Conservation (phyloP, 2,888 invertebrate genomes). For the Dermolepida albohirtum region DNA sequence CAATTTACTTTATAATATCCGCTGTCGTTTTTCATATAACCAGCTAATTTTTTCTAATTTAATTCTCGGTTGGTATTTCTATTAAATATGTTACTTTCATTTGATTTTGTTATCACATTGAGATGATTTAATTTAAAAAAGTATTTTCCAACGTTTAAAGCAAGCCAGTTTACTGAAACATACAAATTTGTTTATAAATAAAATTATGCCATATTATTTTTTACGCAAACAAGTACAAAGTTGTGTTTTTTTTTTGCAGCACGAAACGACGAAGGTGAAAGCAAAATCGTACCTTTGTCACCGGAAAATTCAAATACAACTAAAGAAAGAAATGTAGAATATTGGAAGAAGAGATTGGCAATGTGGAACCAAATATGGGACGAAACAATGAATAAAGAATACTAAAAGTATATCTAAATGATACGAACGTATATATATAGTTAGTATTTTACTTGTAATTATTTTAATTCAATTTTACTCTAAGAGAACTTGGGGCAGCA, state of each 20-base stretch:
- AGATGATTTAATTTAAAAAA: no score
- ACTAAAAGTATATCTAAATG: constrained; percentile 5
- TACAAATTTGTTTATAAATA: no score
- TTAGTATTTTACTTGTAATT: constrained; percentile 25
- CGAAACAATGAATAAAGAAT: constrained; percentile 39
- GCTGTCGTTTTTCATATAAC: no score
- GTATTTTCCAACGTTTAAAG: no score
- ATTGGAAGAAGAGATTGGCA: constrained; percentile 57
- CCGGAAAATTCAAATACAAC: constrained; percentile 16
- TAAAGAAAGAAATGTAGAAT: constrained; percentile 52
- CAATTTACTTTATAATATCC: no score
- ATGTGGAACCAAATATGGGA: constrained; percentile 58
- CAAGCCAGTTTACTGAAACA: no score
- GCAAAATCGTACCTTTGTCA: constrained; percentile 10
- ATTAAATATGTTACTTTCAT: no score
- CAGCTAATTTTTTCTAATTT: no score
- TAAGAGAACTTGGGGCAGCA: constrained; percentile 18
- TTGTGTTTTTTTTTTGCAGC: constrained; percentile 12
- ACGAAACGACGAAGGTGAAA: constrained; percentile 31
- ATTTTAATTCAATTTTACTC: constrained; percentile 17
- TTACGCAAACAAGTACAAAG: neutral
- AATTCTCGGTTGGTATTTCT: no score
- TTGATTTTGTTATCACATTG: no score
- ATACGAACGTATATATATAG: neutral
- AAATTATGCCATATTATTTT: no score